A percentile compares a stretch with the other conserved stretches of the same genome.
Evolutionary conservation across 2,797 vertebrate genomes (phyloP).

Genomic region (Melanotaenia boesemani): DNA sequence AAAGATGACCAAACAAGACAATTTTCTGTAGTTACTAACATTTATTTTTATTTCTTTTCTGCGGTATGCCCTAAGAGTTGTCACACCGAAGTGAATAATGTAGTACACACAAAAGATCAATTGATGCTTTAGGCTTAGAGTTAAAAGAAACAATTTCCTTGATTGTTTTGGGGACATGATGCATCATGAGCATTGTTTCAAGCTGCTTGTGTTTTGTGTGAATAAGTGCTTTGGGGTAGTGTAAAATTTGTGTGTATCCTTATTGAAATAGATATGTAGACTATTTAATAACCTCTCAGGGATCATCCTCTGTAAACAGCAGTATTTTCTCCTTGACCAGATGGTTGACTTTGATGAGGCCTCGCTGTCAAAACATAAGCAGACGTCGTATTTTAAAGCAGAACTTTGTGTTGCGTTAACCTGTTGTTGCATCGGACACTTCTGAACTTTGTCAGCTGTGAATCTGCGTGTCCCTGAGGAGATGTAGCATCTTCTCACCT

Average conservation of each 20-base stretch:
- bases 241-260: conserved; percentile 25
- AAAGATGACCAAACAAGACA: conserved; percentile 14
- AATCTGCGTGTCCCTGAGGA: conserved; percentile 1
- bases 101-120: conserved; percentile 30
- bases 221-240: conserved; percentile 23
- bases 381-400: not conserved
- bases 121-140: conserved; percentile 15
- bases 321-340: conserved; percentile 19
- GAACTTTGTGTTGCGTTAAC: not conserved
- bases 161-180: conserved; percentile 8
- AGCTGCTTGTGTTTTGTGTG: conserved; percentile 13
- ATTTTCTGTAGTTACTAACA: conserved; percentile 12
- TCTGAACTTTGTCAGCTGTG: conserved; percentile 1
- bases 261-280: conserved; percentile 15
- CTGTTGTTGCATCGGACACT: conserved; percentile 3
- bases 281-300: conserved; percentile 53
- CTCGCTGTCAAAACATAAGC: not conserved
- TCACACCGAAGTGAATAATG: conserved; percentile 10
- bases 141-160: not conserved
- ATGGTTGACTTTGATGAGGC: not conserved
- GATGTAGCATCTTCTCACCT: conserved; percentile 16
- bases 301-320: conserved; percentile 33
- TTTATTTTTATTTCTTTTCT: conserved; percentile 11
- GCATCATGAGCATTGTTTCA: conserved; percentile 19
- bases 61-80: not conserved